Evolutionary conservation across 1,140 invertebrate species (phyloP), one percentile per base, ranked within the genome.

Genomic region (Drosophila sucinea): DNA sequence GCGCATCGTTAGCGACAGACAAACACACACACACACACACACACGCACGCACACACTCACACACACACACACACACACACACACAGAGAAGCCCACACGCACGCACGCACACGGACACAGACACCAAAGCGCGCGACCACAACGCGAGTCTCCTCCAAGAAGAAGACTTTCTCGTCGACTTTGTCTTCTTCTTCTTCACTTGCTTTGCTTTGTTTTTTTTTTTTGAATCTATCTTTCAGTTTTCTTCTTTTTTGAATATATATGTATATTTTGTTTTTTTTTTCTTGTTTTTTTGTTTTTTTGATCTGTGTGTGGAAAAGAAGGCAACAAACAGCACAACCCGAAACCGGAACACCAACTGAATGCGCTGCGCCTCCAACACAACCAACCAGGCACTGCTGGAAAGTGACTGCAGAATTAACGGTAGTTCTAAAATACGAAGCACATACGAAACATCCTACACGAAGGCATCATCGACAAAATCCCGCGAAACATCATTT

Each of bases 331-430:
- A 92, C 91, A 92, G 90, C 91, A 92, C 91, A 90, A 92, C 91
- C 91, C 91, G 91, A 92, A 92, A 92, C 91, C 91, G 91, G 91
- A 92, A 92, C 91, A 92, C 91, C 91, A 92, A 92, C 91, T 92
- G 90, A 90, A 91, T 74, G 73, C 79, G 85, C 71, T 78, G 85
- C 70, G 70, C 73, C 77, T 71, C 75, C 69, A 84, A 73, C 83
- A 78, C 75, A 73, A 73, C 58, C 70, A 77, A 82, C 85, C 75
- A 90, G 85, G 81, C 85, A 67, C 55, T 77, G 71, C 74, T 89
- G 84, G 84, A 89, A 58, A 89, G 70, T 78, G 70, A 69, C 54
- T 77, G 63, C 73, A 79, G 74, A 81, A 61, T 73, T 79, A 58
- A 63, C 78, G 35, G 35, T 60, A 25, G 33, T 11, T 35, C 63